Evolutionary conservation across 2,797 vertebrate genomes (phyloP).

Genomic region (Tympanoctomys barrerae): DNA sequence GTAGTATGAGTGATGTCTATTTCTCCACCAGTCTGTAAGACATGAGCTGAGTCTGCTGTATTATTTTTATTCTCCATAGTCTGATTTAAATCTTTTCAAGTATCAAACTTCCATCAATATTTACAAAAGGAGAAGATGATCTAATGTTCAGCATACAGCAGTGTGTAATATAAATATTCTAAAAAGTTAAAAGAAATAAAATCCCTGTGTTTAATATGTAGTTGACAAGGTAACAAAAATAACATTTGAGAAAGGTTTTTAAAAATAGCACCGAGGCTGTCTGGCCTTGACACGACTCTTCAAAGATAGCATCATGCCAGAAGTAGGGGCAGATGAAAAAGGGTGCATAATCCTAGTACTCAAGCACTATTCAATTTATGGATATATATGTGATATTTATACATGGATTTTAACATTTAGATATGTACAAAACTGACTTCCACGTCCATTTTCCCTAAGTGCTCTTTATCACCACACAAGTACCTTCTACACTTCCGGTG

Average conservation of each 20-base stretch:
- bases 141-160: not conserved
- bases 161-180: not conserved
- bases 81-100: not conserved
- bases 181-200: not conserved
- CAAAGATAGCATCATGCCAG: not conserved
- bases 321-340: not conserved
- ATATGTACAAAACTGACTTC: not conserved
- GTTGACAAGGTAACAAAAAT: not conserved
- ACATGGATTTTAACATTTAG: not conserved
- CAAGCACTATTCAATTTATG: not conserved
- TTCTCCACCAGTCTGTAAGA: not conserved
- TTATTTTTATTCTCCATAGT: not conserved
- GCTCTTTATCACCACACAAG: not conserved
- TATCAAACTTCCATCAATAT: conserved; percentile 11
- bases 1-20: not conserved
- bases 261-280: not conserved
- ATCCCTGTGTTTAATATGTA: not conserved
- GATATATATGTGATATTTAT: not conserved
- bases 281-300: not conserved
- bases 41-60: not conserved
- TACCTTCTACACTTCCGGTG: not conserved
- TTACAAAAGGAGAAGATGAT: not conserved
- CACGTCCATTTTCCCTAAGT: not conserved
- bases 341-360: not conserved
- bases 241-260: not conserved